These are phyloP conservation scores for Fragum whitleyi DNA, from an alignment of 2,888 invertebrate genomes.

Conservation along the genomic window DNA sequence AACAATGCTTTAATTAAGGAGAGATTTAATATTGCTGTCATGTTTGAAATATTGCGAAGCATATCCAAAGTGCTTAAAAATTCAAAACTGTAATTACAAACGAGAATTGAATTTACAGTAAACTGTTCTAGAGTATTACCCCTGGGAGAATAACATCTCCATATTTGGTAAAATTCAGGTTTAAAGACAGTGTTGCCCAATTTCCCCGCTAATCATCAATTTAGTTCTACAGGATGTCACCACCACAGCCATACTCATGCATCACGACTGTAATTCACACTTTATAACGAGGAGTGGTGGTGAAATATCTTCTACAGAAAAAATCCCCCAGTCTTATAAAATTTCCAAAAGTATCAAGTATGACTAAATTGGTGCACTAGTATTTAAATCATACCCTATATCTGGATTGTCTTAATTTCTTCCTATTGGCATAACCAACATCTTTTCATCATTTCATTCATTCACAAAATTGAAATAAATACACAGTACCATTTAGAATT, in stretches of 20 bases:
- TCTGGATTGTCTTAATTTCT: no score
- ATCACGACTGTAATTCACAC: background rate
- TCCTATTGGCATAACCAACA: no score
- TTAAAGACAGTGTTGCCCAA: background rate
- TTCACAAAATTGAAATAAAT: no score
- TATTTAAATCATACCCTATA: no score
- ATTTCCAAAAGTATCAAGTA: no score
- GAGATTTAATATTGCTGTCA: no score
- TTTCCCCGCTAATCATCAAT: background rate
- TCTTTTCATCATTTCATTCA: no score
- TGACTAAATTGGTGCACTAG: no score
- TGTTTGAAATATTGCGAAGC: background rate
- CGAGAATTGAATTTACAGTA: background rate
- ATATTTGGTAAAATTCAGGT: background rate
- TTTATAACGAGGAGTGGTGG: background rate
- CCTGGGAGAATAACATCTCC: background rate
- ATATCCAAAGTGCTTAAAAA: background rate
- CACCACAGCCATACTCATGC: background rate
- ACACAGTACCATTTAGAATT: no score
- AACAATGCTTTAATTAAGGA: no score
- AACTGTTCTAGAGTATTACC: background rate
- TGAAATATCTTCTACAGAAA: background rate
- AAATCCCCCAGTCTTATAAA: no score
- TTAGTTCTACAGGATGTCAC: background rate
- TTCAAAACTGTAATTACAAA: background rate